Evolutionary conservation across 1,140 invertebrate genomes (phyloP).

Genomic region (Lepidurus packardi): DNA sequence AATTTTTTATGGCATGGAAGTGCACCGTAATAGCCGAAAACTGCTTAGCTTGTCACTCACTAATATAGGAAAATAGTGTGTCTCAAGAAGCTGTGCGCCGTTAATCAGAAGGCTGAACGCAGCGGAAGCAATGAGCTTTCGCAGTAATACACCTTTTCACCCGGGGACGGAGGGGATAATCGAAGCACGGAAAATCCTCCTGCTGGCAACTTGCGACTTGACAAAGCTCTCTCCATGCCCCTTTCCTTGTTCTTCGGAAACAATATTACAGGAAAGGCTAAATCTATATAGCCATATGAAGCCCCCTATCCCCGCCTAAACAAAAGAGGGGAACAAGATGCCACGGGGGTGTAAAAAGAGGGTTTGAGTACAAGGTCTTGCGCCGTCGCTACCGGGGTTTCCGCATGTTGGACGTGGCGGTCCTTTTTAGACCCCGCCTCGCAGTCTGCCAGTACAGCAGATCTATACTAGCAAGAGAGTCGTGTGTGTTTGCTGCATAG

Average conservation of each 20-base stretch:
- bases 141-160: neutral
- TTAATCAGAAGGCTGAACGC: neutral
- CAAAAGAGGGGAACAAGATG: neutral
- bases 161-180: neutral
- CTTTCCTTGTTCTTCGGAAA: neutral
- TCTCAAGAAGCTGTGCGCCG: too few relatives aligned
- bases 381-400: constrained; percentile 16
- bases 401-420: neutral
- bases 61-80: too few relatives aligned
- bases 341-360: neutral
- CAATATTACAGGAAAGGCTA: neutral
- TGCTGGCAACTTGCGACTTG: neutral
- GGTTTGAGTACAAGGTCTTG: neutral
- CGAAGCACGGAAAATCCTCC: neutral
- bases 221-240: neutral
- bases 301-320: neutral
- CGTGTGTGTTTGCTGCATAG: neutral
- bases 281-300: neutral
- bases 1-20: too few relatives aligned
- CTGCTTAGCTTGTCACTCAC: too few relatives aligned
- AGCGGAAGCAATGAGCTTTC: neutral
- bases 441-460: constrained; percentile 4
- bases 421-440: constrained; percentile 11
- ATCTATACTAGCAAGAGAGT: neutral
- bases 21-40: too few relatives aligned